A percentile compares a stretch with the other conserved stretches of the same genome.
These are phyloP conservation scores for Chouioia cunea DNA, from an alignment of 2,888 invertebrate species.

Conservation along the genomic window DNA sequence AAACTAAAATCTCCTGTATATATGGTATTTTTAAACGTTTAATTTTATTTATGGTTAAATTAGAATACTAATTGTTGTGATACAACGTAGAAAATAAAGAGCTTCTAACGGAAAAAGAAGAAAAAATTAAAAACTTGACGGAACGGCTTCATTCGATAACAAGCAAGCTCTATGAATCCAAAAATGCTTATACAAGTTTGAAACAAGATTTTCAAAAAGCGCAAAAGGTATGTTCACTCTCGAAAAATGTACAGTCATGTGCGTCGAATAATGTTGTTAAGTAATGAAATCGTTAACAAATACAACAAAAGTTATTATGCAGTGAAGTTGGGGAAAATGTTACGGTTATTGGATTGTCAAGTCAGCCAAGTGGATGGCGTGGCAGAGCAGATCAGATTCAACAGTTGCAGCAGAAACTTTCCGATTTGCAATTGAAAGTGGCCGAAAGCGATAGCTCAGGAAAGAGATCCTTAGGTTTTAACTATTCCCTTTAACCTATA, in stretches of 20 bases:
- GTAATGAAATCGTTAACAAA: slow-evolving; percentile 22
- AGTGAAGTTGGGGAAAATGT: slow-evolving; percentile 83
- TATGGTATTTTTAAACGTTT: slow-evolving; percentile 7
- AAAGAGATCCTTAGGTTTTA: slow-evolving; percentile 29
- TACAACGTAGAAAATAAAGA: not conserved
- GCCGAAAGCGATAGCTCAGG: slow-evolving; percentile 6
- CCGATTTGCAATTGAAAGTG: slow-evolving; percentile 68
- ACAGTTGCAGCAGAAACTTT: slow-evolving; percentile 77
- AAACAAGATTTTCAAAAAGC: slow-evolving; percentile 80
- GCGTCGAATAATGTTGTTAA: not conserved
- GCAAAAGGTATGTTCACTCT: slow-evolving; percentile 70
- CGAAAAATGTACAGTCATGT: not conserved
- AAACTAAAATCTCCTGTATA: slow-evolving; percentile 22
- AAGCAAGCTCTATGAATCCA: slow-evolving; percentile 77
- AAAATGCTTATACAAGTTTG: slow-evolving; percentile 77
- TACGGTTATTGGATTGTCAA: slow-evolving; percentile 74
- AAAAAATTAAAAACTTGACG: slow-evolving; percentile 73
- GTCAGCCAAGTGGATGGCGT: slow-evolving; percentile 77
- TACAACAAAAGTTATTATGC: slow-evolving; percentile 71
- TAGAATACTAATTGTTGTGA: not conserved
- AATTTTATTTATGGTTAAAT: not conserved
- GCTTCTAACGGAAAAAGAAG: slow-evolving; percentile 65
- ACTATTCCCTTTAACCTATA: slow-evolving; percentile 9
- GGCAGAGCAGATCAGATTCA: slow-evolving; percentile 84
- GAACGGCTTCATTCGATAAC: slow-evolving; percentile 74